phyloP scores from a whole-genome alignment of 1,140 invertebrate species.

The Drosophila gunungcola region DNA sequence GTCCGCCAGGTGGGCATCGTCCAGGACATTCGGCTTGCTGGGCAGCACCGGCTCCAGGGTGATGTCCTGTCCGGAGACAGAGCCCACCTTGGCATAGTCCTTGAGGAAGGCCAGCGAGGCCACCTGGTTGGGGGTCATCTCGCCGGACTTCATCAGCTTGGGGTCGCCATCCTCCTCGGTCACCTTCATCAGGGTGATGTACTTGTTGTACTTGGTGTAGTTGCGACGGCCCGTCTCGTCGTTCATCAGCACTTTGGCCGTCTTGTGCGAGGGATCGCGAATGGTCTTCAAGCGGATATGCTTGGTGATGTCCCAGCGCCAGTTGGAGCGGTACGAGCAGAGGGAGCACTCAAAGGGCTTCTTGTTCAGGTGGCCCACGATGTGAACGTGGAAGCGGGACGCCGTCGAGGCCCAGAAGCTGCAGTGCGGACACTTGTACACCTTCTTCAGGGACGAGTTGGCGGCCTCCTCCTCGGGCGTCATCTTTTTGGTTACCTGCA shows the following conservation, averaged over 20 bases:
- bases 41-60: conserved; percentile 69
- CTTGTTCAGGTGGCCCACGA: conserved; percentile 95
- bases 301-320: conserved; percentile 98
- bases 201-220: conserved; percentile 96
- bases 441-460: conserved; percentile 86
- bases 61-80: conserved; percentile 63
- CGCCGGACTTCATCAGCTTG: conserved; percentile 84
- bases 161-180: conserved; percentile 84
- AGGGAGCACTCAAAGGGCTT: conserved; percentile 98
- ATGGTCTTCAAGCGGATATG: conserved; percentile 96
- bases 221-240: conserved; percentile 95
- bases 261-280: conserved; percentile 91
- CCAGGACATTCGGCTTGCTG: conserved; percentile 50
- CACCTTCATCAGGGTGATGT: conserved; percentile 90
- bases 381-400: conserved; percentile 96
- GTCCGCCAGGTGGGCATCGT: conserved; percentile 70
- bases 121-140: conserved; percentile 84
- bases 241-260: conserved; percentile 93
- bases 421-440: conserved; percentile 96
- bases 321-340: conserved; percentile 96
- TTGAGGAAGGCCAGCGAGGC: conserved; percentile 81
- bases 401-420: conserved; percentile 95
- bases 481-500: conserved; percentile 85
- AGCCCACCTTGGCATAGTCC: conserved; percentile 69
- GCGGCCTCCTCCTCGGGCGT: conserved; percentile 83